Evolutionary conservation across 2,113 vertebrate genomes (phyloP), one percentile per base, ranked within the genome.

Genomic region (Anarhynchus alexandrinus): DNA sequence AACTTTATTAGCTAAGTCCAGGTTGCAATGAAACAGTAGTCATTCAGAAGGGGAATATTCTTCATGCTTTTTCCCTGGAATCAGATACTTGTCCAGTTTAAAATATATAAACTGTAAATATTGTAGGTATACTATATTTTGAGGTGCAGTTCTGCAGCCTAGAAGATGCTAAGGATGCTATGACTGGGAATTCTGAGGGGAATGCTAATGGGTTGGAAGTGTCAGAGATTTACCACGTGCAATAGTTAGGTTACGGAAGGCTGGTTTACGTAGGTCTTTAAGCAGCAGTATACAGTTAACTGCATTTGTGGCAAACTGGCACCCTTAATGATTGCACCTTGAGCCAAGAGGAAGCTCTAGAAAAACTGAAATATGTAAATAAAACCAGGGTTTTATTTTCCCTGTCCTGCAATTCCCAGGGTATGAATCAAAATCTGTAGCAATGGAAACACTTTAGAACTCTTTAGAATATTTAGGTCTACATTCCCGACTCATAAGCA

Each of bases 1-100:
- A 97, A 95, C 86, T 96, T 95, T 95, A 97, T 96, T 97, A 97
- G 59, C 36, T 74, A 57, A 82, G 70, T 57, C 45, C 29, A 40
- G 73, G 71, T 55, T 94, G 89, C 90, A 59, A 43, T 10, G 66
- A 82, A 43, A 34, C 21, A 14, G 54, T 42, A 9, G 20, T 86
- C 57, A 94, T 80, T 52, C 5, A 5, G 91, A 90, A 96, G 42
- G 26, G 38, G 40, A 87, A 69, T 1, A 12, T 22, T 94, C 32
- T 47, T 84, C 32, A 2, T 17, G 26, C 11, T 57, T 59, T 77
- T 65, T n/a, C 47, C 34, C 43, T 5, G 10, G 18, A 79, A 61
- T 38, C 20, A 61, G 47, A 47, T 4, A 22, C 5, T 59, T 70
- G 43, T 30, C 49, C 49, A 64, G 16, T 88, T 88, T 62, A 86